These are phyloP conservation scores for Pseudeuparius sepicola DNA, from an alignment of 2,888 invertebrate genomes.

Conservation along the genomic window DNA sequence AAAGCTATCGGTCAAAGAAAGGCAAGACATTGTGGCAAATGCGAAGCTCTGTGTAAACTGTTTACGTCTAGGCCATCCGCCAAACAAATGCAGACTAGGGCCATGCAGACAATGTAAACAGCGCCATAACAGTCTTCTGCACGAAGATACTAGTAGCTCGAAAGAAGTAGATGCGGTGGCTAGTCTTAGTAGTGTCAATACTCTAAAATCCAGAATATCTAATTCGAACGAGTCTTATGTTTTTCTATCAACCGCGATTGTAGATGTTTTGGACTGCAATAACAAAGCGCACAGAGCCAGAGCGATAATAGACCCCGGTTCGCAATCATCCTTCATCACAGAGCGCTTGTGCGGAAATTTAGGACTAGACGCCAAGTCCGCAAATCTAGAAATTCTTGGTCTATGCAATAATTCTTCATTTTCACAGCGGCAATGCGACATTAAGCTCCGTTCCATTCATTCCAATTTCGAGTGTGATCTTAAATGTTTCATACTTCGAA, in stretches of 20 bases:
- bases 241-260: slow-evolving; percentile 5
- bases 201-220: too few species aligned
- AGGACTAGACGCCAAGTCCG: slow-evolving; percentile 9
- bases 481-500: slow-evolving; percentile 16
- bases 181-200: too few species aligned
- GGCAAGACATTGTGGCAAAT: slow-evolving; percentile 8
- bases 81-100: slow-evolving; percentile 14
- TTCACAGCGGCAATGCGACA: slow-evolving; percentile 12
- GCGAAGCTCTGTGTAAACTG: slow-evolving; percentile 15
- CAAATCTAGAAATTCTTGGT: slow-evolving; percentile 14
- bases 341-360: slow-evolving; percentile 15
- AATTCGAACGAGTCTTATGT: too few species aligned
- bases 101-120: slow-evolving; percentile 15
- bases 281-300: slow-evolving; percentile 9
- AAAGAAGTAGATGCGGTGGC: too few species aligned
- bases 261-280: too few species aligned
- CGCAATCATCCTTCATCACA: too few species aligned
- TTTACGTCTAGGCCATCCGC: slow-evolving; percentile 9
- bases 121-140: slow-evolving; percentile 17
- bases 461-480: slow-evolving; percentile 11
- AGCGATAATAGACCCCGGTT: slow-evolving; percentile 15
- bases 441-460: slow-evolving; percentile 11
- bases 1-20: slow-evolving; percentile 10
- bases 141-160: too few species aligned
- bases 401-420: slow-evolving; percentile 13